A percentile compares a stretch with the other conserved stretches of the same genome.
Conservation (phyloP, 2,113 vertebrate genomes). For the Thermophis baileyi region DNA sequence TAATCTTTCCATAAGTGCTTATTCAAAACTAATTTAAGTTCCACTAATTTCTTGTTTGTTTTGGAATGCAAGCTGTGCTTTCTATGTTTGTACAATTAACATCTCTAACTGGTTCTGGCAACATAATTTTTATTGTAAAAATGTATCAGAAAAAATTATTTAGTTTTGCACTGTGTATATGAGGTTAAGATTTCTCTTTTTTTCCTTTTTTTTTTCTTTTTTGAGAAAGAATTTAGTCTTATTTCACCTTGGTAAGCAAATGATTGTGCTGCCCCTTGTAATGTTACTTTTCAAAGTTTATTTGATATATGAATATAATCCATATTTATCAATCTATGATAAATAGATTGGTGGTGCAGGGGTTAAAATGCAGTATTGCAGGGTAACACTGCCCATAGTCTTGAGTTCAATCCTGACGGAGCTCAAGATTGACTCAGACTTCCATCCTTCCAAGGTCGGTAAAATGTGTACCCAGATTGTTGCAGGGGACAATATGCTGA, state of each 20-base stretch:
- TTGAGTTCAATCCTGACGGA: neutral
- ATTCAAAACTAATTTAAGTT: neutral
- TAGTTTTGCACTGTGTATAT: neutral
- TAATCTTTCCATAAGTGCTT: neutral
- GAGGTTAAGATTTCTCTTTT: no score
- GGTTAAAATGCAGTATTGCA: neutral
- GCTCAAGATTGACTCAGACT: neutral
- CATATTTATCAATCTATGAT: neutral
- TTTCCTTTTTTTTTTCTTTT: no score
- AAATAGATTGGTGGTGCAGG: neutral
- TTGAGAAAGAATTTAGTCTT: neutral
- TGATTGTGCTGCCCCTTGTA: neutral
- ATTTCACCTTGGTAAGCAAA: neutral
- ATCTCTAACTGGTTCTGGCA: neutral
- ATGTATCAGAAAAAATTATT: neutral
- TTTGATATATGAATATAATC: neutral
- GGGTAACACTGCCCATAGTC: neutral
- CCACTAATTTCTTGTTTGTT: neutral
- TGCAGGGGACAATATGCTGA: neutral
- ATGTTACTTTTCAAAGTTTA: neutral
- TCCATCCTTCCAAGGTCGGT: neutral
- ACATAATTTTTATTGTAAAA: neutral
- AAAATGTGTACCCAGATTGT: neutral
- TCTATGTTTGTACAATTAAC: neutral
- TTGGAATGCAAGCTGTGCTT: neutral